Conservation (phyloP, 2,113 vertebrate genomes). For the Cricetomys ansorgei region DNA sequence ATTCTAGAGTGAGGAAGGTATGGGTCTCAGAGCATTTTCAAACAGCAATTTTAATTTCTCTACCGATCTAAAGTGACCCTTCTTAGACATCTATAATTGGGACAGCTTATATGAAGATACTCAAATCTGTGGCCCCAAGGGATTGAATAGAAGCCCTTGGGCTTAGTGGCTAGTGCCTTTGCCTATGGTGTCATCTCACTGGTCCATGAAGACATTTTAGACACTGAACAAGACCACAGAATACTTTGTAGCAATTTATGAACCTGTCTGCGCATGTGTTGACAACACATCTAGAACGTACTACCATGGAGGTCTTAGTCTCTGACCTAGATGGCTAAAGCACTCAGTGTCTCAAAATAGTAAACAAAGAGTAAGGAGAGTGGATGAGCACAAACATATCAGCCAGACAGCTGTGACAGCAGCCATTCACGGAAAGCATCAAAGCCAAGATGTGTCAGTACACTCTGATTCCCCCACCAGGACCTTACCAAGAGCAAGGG, state of each 20-base stretch:
- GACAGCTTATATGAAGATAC: fast-evolving
- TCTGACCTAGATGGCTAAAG: neutral
- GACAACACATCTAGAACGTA: neutral
- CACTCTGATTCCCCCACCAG: neutral
- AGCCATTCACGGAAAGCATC: neutral
- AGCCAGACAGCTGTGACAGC: neutral
- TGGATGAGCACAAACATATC: neutral
- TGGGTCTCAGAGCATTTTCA: neutral
- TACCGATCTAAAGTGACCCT: neutral
- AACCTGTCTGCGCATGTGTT: neutral
- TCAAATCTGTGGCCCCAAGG: neutral
- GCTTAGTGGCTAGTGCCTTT: neutral
- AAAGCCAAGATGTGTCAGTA: neutral
- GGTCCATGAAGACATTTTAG: neutral
- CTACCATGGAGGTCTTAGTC: neutral
- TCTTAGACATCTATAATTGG: too few species aligned
- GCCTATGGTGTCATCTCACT: neutral
- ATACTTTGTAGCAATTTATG: neutral
- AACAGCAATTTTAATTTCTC: neutral
- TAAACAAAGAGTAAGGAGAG: neutral
- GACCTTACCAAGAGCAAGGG: neutral
- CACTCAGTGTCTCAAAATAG: neutral
- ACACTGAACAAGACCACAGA: neutral
- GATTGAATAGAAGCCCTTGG: neutral
- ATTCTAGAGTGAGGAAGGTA: neutral